Evolutionary conservation across 2,888 invertebrate species (phyloP).

Genomic region (Sarcophaga subvicina): DNA sequence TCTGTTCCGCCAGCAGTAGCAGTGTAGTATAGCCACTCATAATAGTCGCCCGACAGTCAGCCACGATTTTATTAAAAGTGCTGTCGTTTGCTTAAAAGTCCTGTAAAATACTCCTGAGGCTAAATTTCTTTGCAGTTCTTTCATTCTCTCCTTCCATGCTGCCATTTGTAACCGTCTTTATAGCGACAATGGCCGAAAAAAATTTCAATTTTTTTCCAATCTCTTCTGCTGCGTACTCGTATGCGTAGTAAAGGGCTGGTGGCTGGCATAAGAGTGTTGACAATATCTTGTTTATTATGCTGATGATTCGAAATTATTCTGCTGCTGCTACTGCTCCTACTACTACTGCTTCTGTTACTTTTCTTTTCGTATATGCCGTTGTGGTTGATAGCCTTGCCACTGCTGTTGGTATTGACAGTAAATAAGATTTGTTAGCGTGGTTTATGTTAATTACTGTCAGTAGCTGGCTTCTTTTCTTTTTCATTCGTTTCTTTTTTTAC

Average conservation of each 20-base stretch:
- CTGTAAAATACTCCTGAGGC: conserved; percentile 63
- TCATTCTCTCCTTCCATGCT: conserved; percentile 22
- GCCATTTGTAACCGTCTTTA: conserved; percentile 42
- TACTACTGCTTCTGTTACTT: conserved; percentile 19
- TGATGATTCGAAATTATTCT: conserved; percentile 53
- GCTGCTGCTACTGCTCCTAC: neutral
- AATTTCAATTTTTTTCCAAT: conserved; percentile 29
- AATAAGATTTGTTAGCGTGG: conserved; percentile 73
- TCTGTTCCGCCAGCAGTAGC: conserved; percentile 6
- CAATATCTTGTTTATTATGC: conserved; percentile 65
- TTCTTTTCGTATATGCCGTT: conserved; percentile 25
- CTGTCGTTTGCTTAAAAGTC: conserved; percentile 68
- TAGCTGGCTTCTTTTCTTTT: conserved; percentile 67
- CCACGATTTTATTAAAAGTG: conserved; percentile 71
- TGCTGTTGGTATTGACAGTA: conserved; percentile 70
- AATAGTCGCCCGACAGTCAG: conserved; percentile 60
- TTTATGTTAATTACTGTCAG: conserved; percentile 73
- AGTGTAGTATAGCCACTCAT: conserved; percentile 29
- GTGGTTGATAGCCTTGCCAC: conserved; percentile 65
- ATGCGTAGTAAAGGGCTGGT: neutral
- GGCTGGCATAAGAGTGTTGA: conserved; percentile 45
- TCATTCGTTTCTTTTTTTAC: conserved; percentile 4
- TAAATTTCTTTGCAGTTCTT: conserved; percentile 56
- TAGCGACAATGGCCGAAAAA: neutral
- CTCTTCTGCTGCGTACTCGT: conserved; percentile 16